These are phyloP conservation scores for Pterois miles DNA, from an alignment of 2,797 vertebrate genomes.

Conservation along the genomic window DNA sequence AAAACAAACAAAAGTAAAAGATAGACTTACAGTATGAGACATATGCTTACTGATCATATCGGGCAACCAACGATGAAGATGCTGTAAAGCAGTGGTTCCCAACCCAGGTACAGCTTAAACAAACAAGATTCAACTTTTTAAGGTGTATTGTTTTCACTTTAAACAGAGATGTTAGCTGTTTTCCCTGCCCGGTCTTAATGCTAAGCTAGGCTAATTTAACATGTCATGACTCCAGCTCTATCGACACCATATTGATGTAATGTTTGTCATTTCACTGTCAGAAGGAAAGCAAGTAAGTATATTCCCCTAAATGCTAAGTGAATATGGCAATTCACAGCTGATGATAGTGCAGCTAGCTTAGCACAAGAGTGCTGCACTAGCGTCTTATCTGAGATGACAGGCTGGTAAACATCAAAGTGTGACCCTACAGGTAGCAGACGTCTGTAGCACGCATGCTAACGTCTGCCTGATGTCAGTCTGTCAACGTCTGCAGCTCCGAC, in stretches of 20 bases:
- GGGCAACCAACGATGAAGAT: not conserved
- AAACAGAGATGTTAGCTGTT: not conserved
- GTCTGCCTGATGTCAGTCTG: not conserved
- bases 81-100: too few species aligned
- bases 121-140: not conserved
- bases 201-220: too few species aligned
- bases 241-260: not conserved
- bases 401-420: slow-evolving; percentile 12
- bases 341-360: not conserved
- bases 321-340: not conserved
- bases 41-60: not conserved
- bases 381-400: not conserved
- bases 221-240: not conserved
- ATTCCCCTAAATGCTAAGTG: not conserved
- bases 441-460: not conserved
- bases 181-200: too few species aligned
- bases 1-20: not conserved
- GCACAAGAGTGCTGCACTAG: too few species aligned
- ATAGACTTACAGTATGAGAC: not conserved
- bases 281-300: not conserved
- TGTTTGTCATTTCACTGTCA: not conserved
- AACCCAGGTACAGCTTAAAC: too few species aligned
- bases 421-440: not conserved
- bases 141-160: not conserved
- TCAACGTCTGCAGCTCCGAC: not conserved